Percentiles rank a stretch among this genome's conserved stretches.
These are phyloP conservation scores for Drosophila melanogaster DNA, from an alignment of 1,140 invertebrate species.

Conservation along the genomic window DNA sequence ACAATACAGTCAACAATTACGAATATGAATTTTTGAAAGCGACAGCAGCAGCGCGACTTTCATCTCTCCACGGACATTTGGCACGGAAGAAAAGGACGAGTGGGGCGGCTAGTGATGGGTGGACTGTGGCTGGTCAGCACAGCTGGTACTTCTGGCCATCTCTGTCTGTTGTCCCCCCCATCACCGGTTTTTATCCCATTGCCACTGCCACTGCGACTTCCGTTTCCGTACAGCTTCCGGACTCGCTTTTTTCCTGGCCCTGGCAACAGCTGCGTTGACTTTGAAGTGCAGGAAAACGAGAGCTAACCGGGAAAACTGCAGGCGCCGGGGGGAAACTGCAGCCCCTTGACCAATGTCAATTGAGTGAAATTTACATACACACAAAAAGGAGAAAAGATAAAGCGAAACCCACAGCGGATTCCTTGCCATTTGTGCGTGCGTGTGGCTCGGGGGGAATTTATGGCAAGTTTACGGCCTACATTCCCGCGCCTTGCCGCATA, in stretches of 20 bases:
- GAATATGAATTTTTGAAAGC: conserved; percentile 82
- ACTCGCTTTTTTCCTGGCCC: conserved; percentile 45
- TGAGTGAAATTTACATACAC: conserved; percentile 73
- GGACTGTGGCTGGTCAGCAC: conserved; percentile 37
- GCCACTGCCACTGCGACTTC: conserved; percentile 78
- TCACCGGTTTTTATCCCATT: conserved; percentile 13
- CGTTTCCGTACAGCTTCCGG: conserved; percentile 80
- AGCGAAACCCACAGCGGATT: conserved; percentile 20
- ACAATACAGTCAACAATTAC: conserved; percentile 83
- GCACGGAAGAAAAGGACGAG: conserved; percentile 5
- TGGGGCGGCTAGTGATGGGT: too few relatives aligned
- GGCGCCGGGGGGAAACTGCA: conserved; percentile 9
- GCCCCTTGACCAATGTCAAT: conserved; percentile 62
- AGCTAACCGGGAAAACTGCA: conserved; percentile 37
- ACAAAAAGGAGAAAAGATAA: conserved; percentile 34
- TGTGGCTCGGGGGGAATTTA: conserved; percentile 65
- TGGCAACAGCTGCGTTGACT: conserved; percentile 78
- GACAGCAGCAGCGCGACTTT: conserved; percentile 66
- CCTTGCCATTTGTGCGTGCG: conserved; percentile 55
- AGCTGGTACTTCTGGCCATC: conserved; percentile 38
- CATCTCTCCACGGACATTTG: conserved; percentile 35
- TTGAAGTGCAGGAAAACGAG: conserved; percentile 68
- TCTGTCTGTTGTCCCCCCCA: conserved; percentile 1
- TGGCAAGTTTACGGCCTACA: conserved; percentile 71
- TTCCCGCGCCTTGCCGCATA: conserved; percentile 60